Evolutionary conservation across 2,113 vertebrate species (phyloP).

Genomic region (Nothobranchius furzeri): DNA sequence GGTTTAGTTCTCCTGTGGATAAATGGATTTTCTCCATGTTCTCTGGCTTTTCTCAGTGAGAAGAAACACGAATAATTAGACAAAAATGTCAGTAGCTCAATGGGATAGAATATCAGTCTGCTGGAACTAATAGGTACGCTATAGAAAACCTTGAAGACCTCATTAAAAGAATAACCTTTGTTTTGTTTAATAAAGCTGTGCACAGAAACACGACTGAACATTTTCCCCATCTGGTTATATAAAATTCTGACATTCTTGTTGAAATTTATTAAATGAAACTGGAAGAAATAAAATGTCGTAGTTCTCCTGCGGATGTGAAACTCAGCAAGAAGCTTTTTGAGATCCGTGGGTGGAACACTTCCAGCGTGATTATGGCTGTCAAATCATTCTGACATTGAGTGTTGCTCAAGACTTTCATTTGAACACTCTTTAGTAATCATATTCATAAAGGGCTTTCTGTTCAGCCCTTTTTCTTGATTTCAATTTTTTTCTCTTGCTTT

Average conservation of each 20-base stretch:
- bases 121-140: background rate
- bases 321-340: conserved; percentile 15
- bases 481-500: background rate
- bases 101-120: background rate
- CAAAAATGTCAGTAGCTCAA: background rate
- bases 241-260: background rate
- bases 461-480: background rate
- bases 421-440: conserved; percentile 14
- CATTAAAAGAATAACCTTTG: background rate
- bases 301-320: conserved; percentile 7
- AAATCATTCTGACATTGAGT: background rate
- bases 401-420: conserved; percentile 2
- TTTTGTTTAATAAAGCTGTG: background rate
- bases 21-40: no score
- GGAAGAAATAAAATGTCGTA: conserved; percentile 12
- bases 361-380: conserved; percentile 24
- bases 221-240: background rate
- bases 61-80: background rate
- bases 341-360: conserved; percentile 11
- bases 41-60: background rate
- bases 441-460: background rate
- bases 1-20: no score
- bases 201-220: background rate
- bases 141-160: background rate
- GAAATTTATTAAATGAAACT: background rate